Evolutionary conservation across 2,888 invertebrate genomes (phyloP).

Genomic region (Rhogogaster chlorosoma): DNA sequence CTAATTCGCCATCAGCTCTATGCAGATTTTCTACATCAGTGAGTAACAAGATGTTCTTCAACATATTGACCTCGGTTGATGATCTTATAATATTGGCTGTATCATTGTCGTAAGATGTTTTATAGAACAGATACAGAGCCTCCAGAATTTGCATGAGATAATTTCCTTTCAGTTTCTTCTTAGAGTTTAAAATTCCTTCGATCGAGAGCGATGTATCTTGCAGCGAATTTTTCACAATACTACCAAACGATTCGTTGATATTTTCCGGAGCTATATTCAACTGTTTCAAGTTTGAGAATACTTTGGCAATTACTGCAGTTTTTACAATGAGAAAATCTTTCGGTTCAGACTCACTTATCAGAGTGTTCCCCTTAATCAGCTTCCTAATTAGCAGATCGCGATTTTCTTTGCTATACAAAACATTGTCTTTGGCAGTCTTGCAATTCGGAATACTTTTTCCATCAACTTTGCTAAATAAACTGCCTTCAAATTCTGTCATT

Average conservation of each 20-base stretch:
- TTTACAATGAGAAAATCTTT: conserved; percentile 62
- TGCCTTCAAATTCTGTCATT: conserved; percentile 66
- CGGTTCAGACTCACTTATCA: conserved; percentile 53
- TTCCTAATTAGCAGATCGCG: conserved; percentile 57
- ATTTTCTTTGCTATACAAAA: conserved; percentile 56
- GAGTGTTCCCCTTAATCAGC: conserved; percentile 58
- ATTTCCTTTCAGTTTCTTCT: conserved; percentile 54
- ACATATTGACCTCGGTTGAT: conserved; percentile 54
- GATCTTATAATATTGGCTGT: conserved; percentile 63
- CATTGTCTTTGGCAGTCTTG: conserved; percentile 32
- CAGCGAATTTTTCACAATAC: conserved; percentile 59
- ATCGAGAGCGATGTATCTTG: conserved; percentile 58
- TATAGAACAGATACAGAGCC: conserved; percentile 64
- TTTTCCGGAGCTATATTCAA: conserved; percentile 61
- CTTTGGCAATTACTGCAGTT: conserved; percentile 64
- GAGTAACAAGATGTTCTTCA: conserved; percentile 23
- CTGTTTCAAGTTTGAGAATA: conserved; percentile 65
- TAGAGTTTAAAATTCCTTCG: conserved; percentile 55
- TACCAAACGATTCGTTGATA: conserved; percentile 25
- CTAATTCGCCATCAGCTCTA: background rate
- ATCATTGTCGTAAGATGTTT: conserved; percentile 59
- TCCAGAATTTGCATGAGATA: conserved; percentile 60
- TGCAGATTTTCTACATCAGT: conserved; percentile 10
- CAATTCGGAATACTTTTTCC: conserved; percentile 12
- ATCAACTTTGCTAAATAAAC: conserved; percentile 50